phyloP scores from a whole-genome alignment of 1,140 invertebrate species.

The Euschistus heros region DNA sequence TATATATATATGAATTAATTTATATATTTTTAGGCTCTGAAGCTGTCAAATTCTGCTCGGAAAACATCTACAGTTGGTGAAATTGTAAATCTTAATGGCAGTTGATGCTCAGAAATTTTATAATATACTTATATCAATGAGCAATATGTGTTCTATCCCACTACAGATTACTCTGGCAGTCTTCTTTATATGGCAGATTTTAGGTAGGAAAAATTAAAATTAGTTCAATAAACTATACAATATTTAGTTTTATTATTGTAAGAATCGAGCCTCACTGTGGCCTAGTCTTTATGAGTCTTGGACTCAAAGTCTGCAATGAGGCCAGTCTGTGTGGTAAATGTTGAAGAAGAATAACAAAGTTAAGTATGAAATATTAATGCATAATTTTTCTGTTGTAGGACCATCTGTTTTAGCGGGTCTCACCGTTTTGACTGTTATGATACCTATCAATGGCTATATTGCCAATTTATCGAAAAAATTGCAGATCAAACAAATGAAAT shows the following conservation, averaged over 20 bases:
- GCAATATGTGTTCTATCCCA: conserved; percentile 51
- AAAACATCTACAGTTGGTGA: conserved; percentile 78
- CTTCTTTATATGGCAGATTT: conserved; percentile 43
- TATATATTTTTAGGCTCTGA: conserved; percentile 37
- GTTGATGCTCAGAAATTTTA: conserved; percentile 43
- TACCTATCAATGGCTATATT: conserved; percentile 81
- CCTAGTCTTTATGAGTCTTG: too few species aligned
- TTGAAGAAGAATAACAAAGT: too few species aligned
- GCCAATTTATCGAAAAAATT: conserved; percentile 71
- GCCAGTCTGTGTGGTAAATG: too few species aligned
- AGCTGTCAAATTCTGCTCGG: conserved; percentile 60
- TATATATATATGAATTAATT: too few species aligned
- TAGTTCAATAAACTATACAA: too few species aligned
- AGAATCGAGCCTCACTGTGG: too few species aligned
- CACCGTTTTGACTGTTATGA: conserved; percentile 82
- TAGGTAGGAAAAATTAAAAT: conserved; percentile 11
- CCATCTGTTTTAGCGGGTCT: conserved; percentile 81
- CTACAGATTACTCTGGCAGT: conserved; percentile 44
- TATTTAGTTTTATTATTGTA: too few species aligned
- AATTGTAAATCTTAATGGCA: conserved; percentile 48
- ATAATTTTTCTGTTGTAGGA: conserved; percentile 38
- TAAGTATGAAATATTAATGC: too few species aligned
- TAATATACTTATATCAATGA: conserved; percentile 42
- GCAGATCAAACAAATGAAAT: conserved; percentile 82
- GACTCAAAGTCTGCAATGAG: too few species aligned